Percentiles rank a stretch among this genome's conserved stretches.
Evolutionary conservation across 2,113 vertebrate genomes (phyloP).

Genomic region (Tympanuchus pallidicinctus): DNA sequence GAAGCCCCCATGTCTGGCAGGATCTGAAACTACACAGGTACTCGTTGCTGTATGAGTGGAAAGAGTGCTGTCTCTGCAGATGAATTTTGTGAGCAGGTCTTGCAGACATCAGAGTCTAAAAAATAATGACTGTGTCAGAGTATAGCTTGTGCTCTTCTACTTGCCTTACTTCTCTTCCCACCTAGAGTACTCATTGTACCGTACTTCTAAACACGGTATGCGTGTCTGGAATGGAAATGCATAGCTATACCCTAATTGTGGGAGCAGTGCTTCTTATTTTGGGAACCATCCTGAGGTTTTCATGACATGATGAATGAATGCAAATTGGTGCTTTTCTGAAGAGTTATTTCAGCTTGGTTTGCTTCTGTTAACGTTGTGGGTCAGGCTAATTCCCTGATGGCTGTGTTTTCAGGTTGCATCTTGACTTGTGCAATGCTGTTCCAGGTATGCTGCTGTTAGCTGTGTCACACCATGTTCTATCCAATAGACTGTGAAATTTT

Average conservation of each 20-base stretch:
- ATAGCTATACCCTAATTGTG: not conserved
- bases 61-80: not conserved
- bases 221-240: not conserved
- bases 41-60: not conserved
- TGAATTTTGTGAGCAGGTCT: slow-evolving; percentile 19
- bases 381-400: not conserved
- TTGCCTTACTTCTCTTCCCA: not conserved
- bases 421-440: not conserved
- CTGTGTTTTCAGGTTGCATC: not conserved
- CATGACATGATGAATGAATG: not conserved
- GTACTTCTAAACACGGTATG: not conserved
- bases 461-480: not conserved
- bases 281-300: not conserved
- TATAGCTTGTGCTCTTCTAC: not conserved
- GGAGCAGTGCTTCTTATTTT: not conserved
- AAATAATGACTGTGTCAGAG: not conserved
- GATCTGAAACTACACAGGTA: not conserved
- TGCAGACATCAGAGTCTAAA: not conserved
- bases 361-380: accelerated
- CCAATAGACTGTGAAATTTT: not conserved
- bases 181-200: not conserved
- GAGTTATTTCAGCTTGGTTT: not conserved
- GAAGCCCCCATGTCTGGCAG: not conserved
- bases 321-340: not conserved
- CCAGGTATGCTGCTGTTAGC: not conserved